Conservation (phyloP, 1,140 invertebrate genomes). For the Druon quercuslanigerum region DNA sequence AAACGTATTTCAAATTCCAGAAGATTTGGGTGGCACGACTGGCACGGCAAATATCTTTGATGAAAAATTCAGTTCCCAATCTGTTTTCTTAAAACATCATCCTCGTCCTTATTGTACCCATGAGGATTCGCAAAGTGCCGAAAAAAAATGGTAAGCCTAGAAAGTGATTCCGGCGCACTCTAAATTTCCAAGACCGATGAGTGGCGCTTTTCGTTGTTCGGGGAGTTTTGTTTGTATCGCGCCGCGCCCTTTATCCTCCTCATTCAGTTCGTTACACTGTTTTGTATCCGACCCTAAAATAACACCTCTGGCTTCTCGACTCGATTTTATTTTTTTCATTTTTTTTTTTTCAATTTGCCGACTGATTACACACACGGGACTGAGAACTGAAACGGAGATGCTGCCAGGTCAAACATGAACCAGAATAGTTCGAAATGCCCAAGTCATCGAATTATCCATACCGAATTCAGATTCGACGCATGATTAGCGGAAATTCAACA, state of each 20-base stretch:
- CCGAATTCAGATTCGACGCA: not conserved
- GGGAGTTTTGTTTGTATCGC: slow-evolving; percentile 37
- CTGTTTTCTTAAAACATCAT: slow-evolving; percentile 10
- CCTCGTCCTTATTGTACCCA: slow-evolving; percentile 10
- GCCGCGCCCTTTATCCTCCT: slow-evolving; percentile 28
- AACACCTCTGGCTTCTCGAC: slow-evolving; percentile 48
- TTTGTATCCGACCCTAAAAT: slow-evolving; percentile 50
- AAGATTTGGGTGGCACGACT: not conserved
- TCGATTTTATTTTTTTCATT: slow-evolving; percentile 30
- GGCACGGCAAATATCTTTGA: not conserved
- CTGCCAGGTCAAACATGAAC: not conserved
- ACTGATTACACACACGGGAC: slow-evolving; percentile 28
- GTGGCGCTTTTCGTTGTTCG: slow-evolving; percentile 36
- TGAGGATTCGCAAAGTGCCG: slow-evolving; percentile 29
- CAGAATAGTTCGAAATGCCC: not conserved
- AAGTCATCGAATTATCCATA: slow-evolving; percentile 17
- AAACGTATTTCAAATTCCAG: not conserved
- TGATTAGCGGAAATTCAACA: not conserved
- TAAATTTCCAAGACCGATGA: slow-evolving; percentile 27
- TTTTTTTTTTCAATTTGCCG: slow-evolving; percentile 33
- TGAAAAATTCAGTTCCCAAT: not conserved
- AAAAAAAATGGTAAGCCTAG: slow-evolving; percentile 31
- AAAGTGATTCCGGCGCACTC: slow-evolving; percentile 18
- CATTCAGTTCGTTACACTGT: slow-evolving; percentile 32
- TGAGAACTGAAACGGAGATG: not conserved